Evolutionary conservation across 2,888 invertebrate species (phyloP), one percentile per base, ranked within the genome.

Genomic region (Allophyes oxyacanthae): DNA sequence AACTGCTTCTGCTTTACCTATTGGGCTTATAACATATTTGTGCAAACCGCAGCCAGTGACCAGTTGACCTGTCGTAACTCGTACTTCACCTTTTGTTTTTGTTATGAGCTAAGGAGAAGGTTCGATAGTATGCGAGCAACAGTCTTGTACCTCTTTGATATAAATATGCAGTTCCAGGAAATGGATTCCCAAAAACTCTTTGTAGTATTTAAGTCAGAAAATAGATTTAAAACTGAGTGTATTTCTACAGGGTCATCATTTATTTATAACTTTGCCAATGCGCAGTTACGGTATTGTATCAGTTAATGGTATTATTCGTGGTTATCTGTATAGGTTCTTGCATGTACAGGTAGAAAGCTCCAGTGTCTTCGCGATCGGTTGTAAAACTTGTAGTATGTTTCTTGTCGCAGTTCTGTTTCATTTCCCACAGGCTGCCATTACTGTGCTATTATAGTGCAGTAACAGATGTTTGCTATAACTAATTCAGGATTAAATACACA

Each of bases 401-500:
- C 40, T n/a, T 49, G 14, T 46, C 11, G 32, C 10, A 48, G 51
- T 72, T 59, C 43, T 67, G 75, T 55, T 64, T 52, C 36, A 53
- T 57, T 75, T 63, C 56, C 36, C 56, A 53, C 58, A 32, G 20
- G 7, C 25, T 26, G 28, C 40, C 53, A 41, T 71, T 58, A 48
- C 49, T 43, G 28, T 51, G 41, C 25, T 14, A 66, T 34, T 45
- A 45, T 49, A 51, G 34, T 33, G 43, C 43, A 51, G 44, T 38
- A 38, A 45, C 67, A 66, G 72, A 72, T 75, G 59, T 59, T 64
- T 13, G 6, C 2, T 28, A 13, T 36, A 41, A 40, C 53, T 45
- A 37, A 45, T 43, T 51, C 30, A 34, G 46, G 53, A 64, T 57
- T 64, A 45, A 67, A 58, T 73, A 20, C 20, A 20, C 4, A 4